These are phyloP conservation scores for Lepidothrix coronata DNA, from an alignment of 2,113 vertebrate species.

Conservation along the genomic window DNA sequence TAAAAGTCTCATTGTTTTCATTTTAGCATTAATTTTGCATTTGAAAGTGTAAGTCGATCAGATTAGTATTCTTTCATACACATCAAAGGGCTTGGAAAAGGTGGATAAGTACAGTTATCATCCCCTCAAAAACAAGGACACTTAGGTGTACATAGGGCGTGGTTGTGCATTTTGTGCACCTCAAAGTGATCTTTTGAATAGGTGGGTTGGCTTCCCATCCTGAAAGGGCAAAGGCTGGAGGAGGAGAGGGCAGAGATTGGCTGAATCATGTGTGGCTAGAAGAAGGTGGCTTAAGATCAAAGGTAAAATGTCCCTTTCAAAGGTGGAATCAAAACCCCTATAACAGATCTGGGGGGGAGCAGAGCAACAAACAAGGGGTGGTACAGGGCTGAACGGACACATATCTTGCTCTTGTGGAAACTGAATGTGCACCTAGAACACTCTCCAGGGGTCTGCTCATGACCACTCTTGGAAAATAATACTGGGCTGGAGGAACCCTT, in stretches of 20 bases:
- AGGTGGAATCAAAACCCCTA: not conserved
- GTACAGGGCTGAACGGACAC: rapidly evolving
- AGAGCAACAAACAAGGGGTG: too few relatives aligned
- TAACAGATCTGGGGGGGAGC: not conserved
- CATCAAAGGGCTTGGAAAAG: not conserved
- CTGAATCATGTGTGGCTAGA: not conserved
- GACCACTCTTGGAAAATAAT: not conserved
- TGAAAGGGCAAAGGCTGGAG: not conserved
- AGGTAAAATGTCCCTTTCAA: not conserved
- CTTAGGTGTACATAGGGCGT: rapidly evolving
- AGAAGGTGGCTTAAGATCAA: not conserved
- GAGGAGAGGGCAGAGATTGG: not conserved
- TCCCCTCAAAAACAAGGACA: not conserved
- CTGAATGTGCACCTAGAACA: not conserved
- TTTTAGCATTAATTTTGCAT: not conserved
- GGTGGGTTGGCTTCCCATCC: not conserved
- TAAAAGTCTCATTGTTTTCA: not conserved
- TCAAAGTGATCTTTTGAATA: not conserved
- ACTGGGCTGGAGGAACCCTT: not conserved
- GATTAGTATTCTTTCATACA: not conserved
- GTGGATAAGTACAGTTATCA: not conserved
- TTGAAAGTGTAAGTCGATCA: not conserved
- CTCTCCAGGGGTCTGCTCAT: not conserved
- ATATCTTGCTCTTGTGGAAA: not conserved
- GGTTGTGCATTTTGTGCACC: not conserved